A percentile compares a stretch with the other conserved stretches of the same genome.
phyloP scores from a whole-genome alignment of 1,140 invertebrate species.

The Drosophila malerkotliana region DNA sequence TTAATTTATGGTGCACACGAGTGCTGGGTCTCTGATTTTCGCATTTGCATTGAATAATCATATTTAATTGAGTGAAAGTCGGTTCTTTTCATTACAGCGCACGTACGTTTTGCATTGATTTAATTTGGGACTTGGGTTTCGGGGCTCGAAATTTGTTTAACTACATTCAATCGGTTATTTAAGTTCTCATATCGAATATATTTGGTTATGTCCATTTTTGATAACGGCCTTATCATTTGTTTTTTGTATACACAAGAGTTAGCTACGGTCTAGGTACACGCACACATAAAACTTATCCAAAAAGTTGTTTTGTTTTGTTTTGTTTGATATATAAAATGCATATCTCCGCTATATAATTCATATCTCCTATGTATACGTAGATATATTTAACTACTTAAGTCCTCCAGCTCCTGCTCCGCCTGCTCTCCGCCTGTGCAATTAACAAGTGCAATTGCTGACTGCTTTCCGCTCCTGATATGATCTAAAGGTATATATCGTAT shows the following conservation, averaged over 20 bases:
- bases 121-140: slow-evolving; percentile 8
- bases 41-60: slow-evolving; percentile 21
- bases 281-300: slow-evolving; percentile 78
- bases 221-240: slow-evolving; percentile 21
- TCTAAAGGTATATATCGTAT: slow-evolving; percentile 27
- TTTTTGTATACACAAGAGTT: slow-evolving; percentile 9
- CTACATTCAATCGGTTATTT: slow-evolving; percentile 6
- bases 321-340: slow-evolving; percentile 71
- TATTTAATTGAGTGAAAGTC: slow-evolving; percentile 11
- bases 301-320: slow-evolving; percentile 33
- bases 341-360: slow-evolving; percentile 50
- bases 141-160: slow-evolving; percentile 8
- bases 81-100: slow-evolving; percentile 39
- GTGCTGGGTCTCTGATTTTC: slow-evolving; percentile 25
- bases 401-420: background rate
- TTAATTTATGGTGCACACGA: slow-evolving; percentile 28
- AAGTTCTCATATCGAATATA: slow-evolving; percentile 10
- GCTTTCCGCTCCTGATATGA: slow-evolving; percentile 43
- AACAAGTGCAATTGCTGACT: slow-evolving; percentile 69
- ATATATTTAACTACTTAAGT: slow-evolving; percentile 25
- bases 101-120: slow-evolving; percentile 61
- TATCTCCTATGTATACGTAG: slow-evolving; percentile 28
- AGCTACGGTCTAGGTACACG: slow-evolving; percentile 41
- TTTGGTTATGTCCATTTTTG: background rate
- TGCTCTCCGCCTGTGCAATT: slow-evolving; percentile 42